These are phyloP conservation scores for Heteropelma amictum DNA, from an alignment of 2,888 invertebrate genomes.

Conservation along the genomic window DNA sequence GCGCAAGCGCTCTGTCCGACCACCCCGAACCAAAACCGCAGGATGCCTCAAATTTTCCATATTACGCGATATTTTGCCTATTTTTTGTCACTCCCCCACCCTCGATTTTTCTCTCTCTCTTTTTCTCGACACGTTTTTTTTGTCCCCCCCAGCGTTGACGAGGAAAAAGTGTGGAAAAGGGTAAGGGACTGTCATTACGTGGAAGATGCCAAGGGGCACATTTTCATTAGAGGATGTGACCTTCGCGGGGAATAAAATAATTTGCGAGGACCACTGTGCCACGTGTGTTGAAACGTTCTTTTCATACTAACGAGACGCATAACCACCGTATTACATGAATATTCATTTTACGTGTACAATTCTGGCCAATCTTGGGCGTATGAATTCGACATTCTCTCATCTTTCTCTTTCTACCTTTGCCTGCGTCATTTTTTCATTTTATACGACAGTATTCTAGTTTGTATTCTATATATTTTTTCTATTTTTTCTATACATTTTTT, in stretches of 20 bases:
- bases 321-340: background rate
- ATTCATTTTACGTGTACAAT: background rate
- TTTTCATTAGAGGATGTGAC: constrained; percentile 31
- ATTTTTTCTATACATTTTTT: background rate
- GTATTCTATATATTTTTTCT: background rate
- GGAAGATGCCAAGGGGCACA: constrained; percentile 14
- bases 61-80: constrained; percentile 25
- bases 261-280: background rate
- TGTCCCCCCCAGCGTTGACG: background rate
- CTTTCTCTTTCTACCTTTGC: too few relatives aligned
- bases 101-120: constrained; percentile 23
- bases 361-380: constrained; percentile 9
- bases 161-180: background rate
- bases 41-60: constrained; percentile 24
- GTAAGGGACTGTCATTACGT: background rate
- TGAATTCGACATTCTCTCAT: background rate
- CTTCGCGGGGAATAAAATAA: background rate
- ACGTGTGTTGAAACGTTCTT: background rate
- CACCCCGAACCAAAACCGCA: constrained; percentile 3
- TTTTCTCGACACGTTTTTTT: constrained; percentile 1
- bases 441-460: too few relatives aligned
- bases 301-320: constrained; percentile 36
- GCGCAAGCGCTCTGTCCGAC: constrained; percentile 65
- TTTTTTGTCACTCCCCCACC: background rate
- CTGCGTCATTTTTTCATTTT: background rate